Conservation (phyloP, 2,797 vertebrate species). For the Diplodus puntazzo region DNA sequence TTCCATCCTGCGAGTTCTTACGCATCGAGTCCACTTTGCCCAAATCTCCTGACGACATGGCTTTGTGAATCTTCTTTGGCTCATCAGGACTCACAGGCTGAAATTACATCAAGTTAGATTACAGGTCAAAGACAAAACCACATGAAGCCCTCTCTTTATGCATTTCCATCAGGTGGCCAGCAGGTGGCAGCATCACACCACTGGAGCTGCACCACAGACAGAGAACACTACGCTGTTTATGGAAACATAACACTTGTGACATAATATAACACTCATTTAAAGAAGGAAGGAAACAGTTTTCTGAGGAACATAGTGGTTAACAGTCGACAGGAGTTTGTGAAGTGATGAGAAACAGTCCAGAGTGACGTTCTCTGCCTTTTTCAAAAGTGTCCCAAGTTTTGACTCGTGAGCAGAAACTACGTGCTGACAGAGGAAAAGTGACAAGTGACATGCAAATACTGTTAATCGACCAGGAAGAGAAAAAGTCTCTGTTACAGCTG, state of each 20-base stretch:
- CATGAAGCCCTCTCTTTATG: not conserved
- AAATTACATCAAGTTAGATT: constrained; percentile 56
- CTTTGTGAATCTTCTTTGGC: constrained; percentile 91
- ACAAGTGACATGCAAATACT: constrained; percentile 84
- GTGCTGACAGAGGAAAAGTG: constrained; percentile 52
- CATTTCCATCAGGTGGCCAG: constrained; percentile 37
- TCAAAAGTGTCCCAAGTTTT: constrained; percentile 39
- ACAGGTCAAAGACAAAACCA: constrained; percentile 10
- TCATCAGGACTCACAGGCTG: constrained; percentile 85
- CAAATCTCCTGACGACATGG: constrained; percentile 95
- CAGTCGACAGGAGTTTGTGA: constrained; percentile 36
- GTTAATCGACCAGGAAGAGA: constrained; percentile 46
- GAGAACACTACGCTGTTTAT: not conserved
- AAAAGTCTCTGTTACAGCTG: constrained; percentile 45
- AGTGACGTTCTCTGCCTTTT: not conserved
- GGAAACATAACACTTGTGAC: not conserved
- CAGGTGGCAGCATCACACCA: constrained; percentile 66
- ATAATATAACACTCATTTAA: not conserved
- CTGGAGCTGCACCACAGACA: not conserved
- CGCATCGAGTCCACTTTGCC: constrained; percentile 86
- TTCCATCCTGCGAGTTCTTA: constrained; percentile 90
- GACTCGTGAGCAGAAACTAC: constrained; percentile 43
- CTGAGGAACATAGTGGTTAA: constrained; percentile 14
- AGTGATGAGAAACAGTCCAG: constrained; percentile 28
- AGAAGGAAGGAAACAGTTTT: not conserved